These are phyloP conservation scores for Carduelis carduelis DNA, from an alignment of 2,797 vertebrate species.

Conservation along the genomic window DNA sequence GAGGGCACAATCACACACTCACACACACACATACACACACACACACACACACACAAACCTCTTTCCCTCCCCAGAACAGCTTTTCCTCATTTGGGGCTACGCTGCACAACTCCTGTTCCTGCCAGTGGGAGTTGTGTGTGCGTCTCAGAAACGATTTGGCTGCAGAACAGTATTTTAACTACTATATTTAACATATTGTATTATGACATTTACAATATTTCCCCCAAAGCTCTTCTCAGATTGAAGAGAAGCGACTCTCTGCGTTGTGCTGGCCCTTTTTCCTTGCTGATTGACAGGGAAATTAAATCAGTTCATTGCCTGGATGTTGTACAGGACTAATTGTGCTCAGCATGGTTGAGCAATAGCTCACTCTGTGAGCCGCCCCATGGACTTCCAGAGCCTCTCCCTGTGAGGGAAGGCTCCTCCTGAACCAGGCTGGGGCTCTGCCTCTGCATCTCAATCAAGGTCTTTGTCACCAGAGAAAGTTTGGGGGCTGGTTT, in stretches of 20 bases:
- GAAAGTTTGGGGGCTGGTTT: not conserved
- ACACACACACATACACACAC: not conserved
- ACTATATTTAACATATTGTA: slow-evolving; percentile 72
- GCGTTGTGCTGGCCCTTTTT: slow-evolving; percentile 65
- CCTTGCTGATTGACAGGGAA: slow-evolving; percentile 60
- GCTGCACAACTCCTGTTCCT: not conserved
- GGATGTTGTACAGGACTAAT: slow-evolving; percentile 24
- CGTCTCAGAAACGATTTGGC: slow-evolving; percentile 48
- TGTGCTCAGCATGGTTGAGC: slow-evolving; percentile 54
- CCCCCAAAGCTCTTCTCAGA: slow-evolving; percentile 67
- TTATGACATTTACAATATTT: slow-evolving; percentile 74
- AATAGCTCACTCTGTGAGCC: slow-evolving; percentile 31
- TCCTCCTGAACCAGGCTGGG: not conserved
- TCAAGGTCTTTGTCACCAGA: not conserved
- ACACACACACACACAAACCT: not conserved
- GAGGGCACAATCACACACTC: not conserved
- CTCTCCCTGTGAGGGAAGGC: not conserved
- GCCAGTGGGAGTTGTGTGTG: slow-evolving; percentile 37
- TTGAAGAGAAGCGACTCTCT: slow-evolving; percentile 48
- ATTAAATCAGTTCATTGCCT: slow-evolving; percentile 63
- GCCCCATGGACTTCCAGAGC: slow-evolving; percentile 9
- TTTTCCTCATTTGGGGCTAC: not conserved
- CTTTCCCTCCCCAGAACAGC: not conserved
- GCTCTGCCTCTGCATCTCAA: not conserved
- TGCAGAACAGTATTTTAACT: slow-evolving; percentile 62